Percentiles rank a stretch among this genome's conserved stretches.
phyloP scores from a whole-genome alignment of 1,140 invertebrate genomes.

The Nasonia giraulti region DNA sequence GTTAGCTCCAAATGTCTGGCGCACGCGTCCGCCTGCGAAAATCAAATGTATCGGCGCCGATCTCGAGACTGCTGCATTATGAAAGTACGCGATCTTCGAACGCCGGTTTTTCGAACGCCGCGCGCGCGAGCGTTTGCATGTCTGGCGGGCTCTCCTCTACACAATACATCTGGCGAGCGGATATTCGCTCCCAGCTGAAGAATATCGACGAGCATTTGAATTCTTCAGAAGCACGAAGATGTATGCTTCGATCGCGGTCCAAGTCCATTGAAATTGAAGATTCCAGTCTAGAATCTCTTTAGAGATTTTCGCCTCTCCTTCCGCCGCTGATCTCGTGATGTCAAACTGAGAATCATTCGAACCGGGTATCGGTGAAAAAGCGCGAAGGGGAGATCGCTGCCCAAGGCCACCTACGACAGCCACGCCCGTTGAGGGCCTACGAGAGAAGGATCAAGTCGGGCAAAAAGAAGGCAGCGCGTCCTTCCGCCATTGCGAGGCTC shows the following conservation, averaged over 20 bases:
- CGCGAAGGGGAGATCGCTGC: no score
- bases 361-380: no score
- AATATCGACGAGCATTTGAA: no score
- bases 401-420: no score
- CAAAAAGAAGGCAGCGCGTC: conserved; percentile 31
- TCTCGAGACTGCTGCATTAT: conserved; percentile 9
- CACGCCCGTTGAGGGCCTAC: no score
- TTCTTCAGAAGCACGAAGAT: no score
- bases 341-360: no score
- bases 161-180: no score
- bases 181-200: no score
- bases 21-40: not conserved
- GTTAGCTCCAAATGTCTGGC: conserved; percentile 8
- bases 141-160: not conserved
- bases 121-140: not conserved
- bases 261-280: not conserved
- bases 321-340: no score
- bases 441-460: not conserved
- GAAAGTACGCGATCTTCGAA: not conserved
- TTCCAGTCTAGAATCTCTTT: not conserved
- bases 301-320: no score
- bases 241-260: no score
- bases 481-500: not conserved
- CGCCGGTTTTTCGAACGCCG: not conserved
- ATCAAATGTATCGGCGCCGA: not conserved